Evolutionary conservation across 1,140 invertebrate species (phyloP), one percentile per base, ranked within the genome.

Genomic region (Hyposmocoma kahamanoa): DNA sequence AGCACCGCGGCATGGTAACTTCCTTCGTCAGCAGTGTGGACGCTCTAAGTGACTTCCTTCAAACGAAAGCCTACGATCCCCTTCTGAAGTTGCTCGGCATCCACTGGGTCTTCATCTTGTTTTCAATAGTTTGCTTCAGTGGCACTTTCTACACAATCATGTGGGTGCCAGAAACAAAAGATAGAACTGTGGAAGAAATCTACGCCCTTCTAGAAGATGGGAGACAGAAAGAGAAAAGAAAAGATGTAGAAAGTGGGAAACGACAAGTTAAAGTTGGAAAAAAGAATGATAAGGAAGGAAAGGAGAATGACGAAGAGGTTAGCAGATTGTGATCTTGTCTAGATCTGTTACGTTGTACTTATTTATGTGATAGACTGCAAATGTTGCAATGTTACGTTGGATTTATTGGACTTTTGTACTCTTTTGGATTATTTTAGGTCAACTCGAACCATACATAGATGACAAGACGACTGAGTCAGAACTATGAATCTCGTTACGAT

Each of bases 41-140:
- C 51, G 79, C 79, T 2, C 59, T 82, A 13, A 85, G 82, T 45
- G 82, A 85, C 52, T 85, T 85, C 58, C 56, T 84, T 2, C 82
- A 85, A 61, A 76, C 77, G 0, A 85, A 85, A 48, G 78, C 75
- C 5, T 85, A 82, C 55, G 78, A 84, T 42, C 80, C 80, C 0
- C 61, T 85, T 0, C 62, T 81, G 1, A 85, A 85, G 61, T 58
- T 81, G 1, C 52, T 85, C 0, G 82, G 82, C 9, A 82, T 85
- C 44, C 80, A 84, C 34, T 84, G 82, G 82, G 80, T 85, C 3
- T 84, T 85, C 61, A 78, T 81, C 24, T 56, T 83, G 28, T 85
- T 84, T 53, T 81, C 80, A 1, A 46, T 74, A 4, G 69, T 85
- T 1, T 82, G 78, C 53, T 82, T 85, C 66, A 44, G 77, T 4